These are phyloP conservation scores for Prolemur simus DNA, from an alignment of 2,113 vertebrate species.

Conservation along the genomic window DNA sequence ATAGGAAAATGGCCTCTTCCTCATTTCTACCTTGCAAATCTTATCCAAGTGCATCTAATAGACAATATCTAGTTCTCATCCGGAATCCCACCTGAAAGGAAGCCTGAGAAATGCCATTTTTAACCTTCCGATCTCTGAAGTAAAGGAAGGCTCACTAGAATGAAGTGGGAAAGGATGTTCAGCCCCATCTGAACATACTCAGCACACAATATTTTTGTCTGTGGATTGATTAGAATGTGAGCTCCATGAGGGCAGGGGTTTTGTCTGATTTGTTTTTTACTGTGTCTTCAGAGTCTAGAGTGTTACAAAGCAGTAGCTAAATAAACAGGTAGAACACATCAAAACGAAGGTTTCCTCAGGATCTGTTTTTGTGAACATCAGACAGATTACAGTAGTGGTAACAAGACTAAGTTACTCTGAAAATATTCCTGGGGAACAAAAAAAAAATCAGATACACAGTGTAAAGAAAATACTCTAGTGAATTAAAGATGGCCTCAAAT, in stretches of 20 bases:
- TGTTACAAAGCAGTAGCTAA: background rate
- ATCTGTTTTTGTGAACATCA: background rate
- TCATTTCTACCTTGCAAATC: background rate
- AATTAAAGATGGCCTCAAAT: background rate
- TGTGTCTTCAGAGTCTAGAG: background rate
- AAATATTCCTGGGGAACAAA: background rate
- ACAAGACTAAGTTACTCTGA: background rate
- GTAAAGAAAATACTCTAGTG: background rate
- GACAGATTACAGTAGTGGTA: background rate
- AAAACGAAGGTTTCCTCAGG: background rate
- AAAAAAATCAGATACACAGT: background rate
- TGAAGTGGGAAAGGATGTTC: background rate
- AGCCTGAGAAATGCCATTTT: background rate
- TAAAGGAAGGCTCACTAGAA: background rate
- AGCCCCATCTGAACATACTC: background rate
- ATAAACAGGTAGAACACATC: background rate
- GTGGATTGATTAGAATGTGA: background rate
- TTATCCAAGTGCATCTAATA: background rate
- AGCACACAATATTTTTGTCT: background rate
- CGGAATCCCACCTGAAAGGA: background rate
- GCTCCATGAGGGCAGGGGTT: background rate
- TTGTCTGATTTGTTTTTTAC: background rate
- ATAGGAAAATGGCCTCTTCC: background rate
- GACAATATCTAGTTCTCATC: background rate
- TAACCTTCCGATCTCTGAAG: background rate